Evolutionary conservation across 2,888 invertebrate species (phyloP).

Genomic region (Dryomyza anilis): DNA sequence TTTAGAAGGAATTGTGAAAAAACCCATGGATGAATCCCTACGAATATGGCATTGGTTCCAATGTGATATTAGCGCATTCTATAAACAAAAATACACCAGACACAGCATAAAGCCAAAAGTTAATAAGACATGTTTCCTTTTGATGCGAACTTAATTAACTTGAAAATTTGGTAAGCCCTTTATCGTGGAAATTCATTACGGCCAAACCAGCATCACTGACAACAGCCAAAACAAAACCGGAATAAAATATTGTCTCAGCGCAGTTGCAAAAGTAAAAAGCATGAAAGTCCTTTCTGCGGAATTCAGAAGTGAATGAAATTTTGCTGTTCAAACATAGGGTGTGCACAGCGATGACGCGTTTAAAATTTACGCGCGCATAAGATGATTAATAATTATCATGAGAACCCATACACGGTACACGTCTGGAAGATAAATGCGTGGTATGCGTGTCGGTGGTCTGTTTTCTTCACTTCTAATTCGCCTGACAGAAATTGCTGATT

Average conservation of each 20-base stretch:
- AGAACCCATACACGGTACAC: conserved; percentile 32
- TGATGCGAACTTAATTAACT: conserved; percentile 54
- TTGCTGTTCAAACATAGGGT: background rate
- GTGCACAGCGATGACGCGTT: conserved; percentile 43
- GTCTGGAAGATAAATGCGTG: conserved; percentile 51
- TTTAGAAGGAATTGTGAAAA: too few relatives aligned
- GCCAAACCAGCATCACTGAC: conserved; percentile 10
- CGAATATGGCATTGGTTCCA: too few relatives aligned
- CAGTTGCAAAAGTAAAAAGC: conserved; percentile 29
- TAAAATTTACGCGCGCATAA: conserved; percentile 51
- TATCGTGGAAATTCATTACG: conserved; percentile 47
- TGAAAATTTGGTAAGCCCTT: conserved; percentile 56
- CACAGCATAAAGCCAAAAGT: too few relatives aligned
- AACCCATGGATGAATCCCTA: too few relatives aligned
- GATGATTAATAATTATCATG: conserved; percentile 55
- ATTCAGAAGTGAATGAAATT: background rate
- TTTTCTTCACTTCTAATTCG: conserved; percentile 42
- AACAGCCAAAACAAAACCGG: conserved; percentile 19
- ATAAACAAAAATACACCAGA: too few relatives aligned
- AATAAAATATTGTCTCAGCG: too few relatives aligned
- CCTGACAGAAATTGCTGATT: conserved; percentile 14
- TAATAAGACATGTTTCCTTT: too few relatives aligned
- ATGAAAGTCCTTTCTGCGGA: conserved; percentile 39
- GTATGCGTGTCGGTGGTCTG: conserved; percentile 50
- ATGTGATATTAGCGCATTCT: too few relatives aligned